A percentile compares a stretch with the other conserved stretches of the same genome.
These are phyloP conservation scores for Tenebrosternarchus preto DNA, from an alignment of 2,113 vertebrate genomes.

Conservation along the genomic window DNA sequence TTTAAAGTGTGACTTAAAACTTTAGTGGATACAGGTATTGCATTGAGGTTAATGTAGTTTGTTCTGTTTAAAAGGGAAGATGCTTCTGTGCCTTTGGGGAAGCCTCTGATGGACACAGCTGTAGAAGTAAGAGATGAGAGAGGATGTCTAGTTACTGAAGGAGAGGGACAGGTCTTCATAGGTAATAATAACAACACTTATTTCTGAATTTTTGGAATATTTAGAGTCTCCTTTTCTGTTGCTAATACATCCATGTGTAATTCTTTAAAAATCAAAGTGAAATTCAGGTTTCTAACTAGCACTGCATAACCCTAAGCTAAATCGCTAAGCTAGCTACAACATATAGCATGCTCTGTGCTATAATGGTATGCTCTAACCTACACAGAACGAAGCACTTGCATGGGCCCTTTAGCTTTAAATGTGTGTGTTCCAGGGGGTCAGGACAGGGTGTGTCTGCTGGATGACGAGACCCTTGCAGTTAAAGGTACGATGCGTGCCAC, in stretches of 20 bases:
- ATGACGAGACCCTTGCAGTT: conserved; percentile 75
- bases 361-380: background rate
- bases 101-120: conserved; percentile 80
- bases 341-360: too few species aligned
- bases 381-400: background rate
- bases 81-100: conserved; percentile 79
- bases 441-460: conserved; percentile 87
- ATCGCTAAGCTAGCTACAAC: too few species aligned
- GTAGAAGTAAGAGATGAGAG: conserved; percentile 83
- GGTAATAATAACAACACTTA: conserved; percentile 68
- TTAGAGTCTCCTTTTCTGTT: too few species aligned
- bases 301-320: too few species aligned
- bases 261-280: too few species aligned
- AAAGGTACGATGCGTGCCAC: conserved; percentile 86
- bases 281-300: too few species aligned
- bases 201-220: background rate
- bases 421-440: conserved; percentile 77
- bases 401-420: background rate
- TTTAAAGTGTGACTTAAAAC: background rate
- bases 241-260: too few species aligned
- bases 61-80: conserved; percentile 64
- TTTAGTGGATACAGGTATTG: background rate
- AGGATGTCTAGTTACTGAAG: conserved; percentile 77
- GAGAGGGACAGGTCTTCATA: conserved; percentile 91
- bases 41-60: background rate